These are phyloP conservation scores for Heliconius erato DNA, from an alignment of 2,888 invertebrate genomes.

Conservation along the genomic window DNA sequence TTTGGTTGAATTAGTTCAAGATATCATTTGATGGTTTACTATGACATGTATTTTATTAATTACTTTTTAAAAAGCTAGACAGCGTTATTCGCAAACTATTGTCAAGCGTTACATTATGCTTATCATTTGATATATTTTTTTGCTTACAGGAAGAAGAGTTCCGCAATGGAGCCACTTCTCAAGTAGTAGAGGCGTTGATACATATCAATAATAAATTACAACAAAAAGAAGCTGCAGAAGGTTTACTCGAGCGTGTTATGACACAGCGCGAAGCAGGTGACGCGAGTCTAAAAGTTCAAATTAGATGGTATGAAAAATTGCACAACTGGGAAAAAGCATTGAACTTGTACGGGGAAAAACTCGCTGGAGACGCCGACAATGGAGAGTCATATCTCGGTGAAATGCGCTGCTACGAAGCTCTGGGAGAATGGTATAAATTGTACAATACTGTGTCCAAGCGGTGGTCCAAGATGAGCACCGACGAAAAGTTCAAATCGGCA, in stretches of 20 bases:
- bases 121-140: too few relatives aligned
- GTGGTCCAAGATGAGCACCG: conserved; percentile 89
- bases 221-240: conserved; percentile 99
- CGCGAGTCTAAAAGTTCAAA: conserved; percentile 85
- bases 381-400: conserved; percentile 95
- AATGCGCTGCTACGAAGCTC: conserved; percentile 97
- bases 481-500: conserved; percentile 89
- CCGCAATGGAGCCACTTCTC: conserved; percentile 91
- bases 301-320: conserved; percentile 99
- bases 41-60: not conserved
- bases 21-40: not conserved
- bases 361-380: conserved; percentile 88
- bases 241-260: conserved; percentile 95
- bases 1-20: not conserved
- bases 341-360: conserved; percentile 92
- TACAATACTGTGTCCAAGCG: conserved; percentile 92
- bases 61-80: not conserved
- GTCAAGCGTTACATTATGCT: too few relatives aligned
- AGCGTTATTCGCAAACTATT: too few relatives aligned
- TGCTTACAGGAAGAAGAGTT: conserved; percentile 94
- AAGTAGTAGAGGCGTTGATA: conserved; percentile 96
- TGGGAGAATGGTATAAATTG: conserved; percentile 97
- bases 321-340: conserved; percentile 99
- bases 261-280: conserved; percentile 90
- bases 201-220: conserved; percentile 99